phyloP scores from a whole-genome alignment of 2,797 vertebrate species.

The Triplophysa yarkandensis region DNA sequence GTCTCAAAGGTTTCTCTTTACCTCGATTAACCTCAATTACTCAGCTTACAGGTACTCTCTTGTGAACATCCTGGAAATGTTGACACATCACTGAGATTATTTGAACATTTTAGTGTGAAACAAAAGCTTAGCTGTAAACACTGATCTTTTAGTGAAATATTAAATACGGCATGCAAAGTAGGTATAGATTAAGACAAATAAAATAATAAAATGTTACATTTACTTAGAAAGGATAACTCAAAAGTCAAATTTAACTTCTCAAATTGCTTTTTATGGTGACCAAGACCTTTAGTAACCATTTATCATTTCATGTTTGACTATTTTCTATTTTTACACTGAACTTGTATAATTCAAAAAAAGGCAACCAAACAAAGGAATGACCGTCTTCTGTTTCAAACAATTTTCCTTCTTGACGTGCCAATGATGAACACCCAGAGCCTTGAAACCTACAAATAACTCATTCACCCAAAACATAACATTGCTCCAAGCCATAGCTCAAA shows the following conservation, averaged over 20 bases:
- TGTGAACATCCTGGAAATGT: neutral
- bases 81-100: neutral
- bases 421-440: neutral
- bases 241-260: no score
- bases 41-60: neutral
- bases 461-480: slow-evolving; percentile 31
- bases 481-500: slow-evolving; percentile 45
- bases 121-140: no score
- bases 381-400: neutral
- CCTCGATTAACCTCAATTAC: slow-evolving; percentile 28
- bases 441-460: slow-evolving; percentile 13
- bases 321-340: neutral
- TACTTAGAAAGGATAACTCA: no score
- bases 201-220: no score
- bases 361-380: neutral
- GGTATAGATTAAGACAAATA: no score
- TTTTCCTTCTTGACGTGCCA: neutral
- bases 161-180: no score
- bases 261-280: no score
- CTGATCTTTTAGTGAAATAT: no score
- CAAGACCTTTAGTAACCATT: neutral
- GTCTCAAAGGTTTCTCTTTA: slow-evolving; percentile 28
- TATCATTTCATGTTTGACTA: neutral
- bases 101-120: neutral
- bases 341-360: neutral